A percentile compares a stretch with the other conserved stretches of the same genome.
These are phyloP conservation scores for Palythoa caribaeorum DNA, from an alignment of 92 coral and sea anemone genomes.

Conservation along the genomic window DNA sequence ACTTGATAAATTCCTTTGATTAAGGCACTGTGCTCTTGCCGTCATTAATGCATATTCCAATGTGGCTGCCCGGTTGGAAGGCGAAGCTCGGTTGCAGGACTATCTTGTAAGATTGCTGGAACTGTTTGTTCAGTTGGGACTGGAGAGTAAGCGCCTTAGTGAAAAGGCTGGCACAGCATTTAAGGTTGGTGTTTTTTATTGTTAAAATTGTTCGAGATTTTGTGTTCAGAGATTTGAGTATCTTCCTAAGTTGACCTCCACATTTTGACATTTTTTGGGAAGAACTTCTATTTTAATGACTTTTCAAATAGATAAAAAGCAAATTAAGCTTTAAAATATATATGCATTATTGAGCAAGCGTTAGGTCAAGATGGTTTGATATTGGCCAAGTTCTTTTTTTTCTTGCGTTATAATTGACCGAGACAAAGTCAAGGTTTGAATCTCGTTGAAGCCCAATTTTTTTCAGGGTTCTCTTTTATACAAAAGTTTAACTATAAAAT, in stretches of 20 bases:
- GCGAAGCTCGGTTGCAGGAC: constrained; percentile 86
- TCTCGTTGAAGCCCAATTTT: too few species aligned
- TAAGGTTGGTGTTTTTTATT: constrained; percentile 64
- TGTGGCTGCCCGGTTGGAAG: constrained; percentile 86
- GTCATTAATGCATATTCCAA: constrained; percentile 92
- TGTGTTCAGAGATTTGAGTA: neutral
- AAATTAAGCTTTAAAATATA: neutral
- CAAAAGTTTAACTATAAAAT: too few species aligned
- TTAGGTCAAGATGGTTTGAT: too few species aligned
- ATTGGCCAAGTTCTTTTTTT: too few species aligned
- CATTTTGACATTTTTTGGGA: neutral
- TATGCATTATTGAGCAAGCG: too few species aligned
- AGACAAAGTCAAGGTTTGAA: too few species aligned
- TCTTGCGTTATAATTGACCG: too few species aligned
- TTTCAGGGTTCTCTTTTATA: too few species aligned
- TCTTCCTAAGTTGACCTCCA: neutral
- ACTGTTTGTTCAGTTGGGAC: constrained; percentile 96
- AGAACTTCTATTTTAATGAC: neutral
- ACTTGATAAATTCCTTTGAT: neutral
- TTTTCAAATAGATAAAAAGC: neutral
- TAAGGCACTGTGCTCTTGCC: constrained; percentile 94
- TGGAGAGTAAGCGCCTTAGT: constrained; percentile 96
- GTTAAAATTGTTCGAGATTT: neutral
- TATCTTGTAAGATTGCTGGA: constrained; percentile 91
- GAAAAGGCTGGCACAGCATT: constrained; percentile 84